Evolutionary conservation across 2,797 vertebrate species (phyloP).

Genomic region (Pangasius krempfi): DNA sequence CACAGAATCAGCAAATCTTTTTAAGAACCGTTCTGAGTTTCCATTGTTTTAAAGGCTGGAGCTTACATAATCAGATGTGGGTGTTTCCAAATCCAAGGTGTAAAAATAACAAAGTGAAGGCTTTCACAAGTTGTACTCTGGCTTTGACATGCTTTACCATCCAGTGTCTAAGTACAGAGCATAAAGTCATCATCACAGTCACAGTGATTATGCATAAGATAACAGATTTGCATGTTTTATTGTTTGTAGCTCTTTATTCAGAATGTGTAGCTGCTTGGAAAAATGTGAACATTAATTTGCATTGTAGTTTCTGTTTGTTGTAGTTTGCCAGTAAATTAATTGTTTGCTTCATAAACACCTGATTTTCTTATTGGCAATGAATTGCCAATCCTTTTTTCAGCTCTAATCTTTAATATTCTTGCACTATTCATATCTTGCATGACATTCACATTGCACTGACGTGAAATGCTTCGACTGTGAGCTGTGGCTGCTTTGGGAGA

Average conservation of each 20-base stretch:
- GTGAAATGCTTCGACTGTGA: background rate
- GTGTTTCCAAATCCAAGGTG: constrained; percentile 14
- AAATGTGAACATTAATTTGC: background rate
- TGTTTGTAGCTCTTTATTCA: background rate
- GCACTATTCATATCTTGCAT: background rate
- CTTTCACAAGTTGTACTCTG: background rate
- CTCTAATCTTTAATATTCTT: background rate
- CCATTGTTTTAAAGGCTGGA: constrained; percentile 1
- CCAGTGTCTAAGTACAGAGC: background rate
- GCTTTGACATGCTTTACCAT: background rate
- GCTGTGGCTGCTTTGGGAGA: background rate
- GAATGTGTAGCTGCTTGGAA: background rate
- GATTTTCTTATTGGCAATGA: background rate
- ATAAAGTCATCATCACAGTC: background rate
- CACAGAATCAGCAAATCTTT: constrained; percentile 14
- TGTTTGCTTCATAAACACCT: background rate
- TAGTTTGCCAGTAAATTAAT: background rate
- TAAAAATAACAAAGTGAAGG: constrained; percentile 7
- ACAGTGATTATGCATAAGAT: no score
- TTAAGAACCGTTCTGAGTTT: background rate
- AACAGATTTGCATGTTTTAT: background rate
- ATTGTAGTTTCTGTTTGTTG: background rate
- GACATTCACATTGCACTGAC: background rate
- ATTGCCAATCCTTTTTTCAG: no score
- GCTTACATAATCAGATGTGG: constrained; percentile 22